phyloP scores from a whole-genome alignment of 2,113 vertebrate species.

The Paracanthobrama guichenoti region DNA sequence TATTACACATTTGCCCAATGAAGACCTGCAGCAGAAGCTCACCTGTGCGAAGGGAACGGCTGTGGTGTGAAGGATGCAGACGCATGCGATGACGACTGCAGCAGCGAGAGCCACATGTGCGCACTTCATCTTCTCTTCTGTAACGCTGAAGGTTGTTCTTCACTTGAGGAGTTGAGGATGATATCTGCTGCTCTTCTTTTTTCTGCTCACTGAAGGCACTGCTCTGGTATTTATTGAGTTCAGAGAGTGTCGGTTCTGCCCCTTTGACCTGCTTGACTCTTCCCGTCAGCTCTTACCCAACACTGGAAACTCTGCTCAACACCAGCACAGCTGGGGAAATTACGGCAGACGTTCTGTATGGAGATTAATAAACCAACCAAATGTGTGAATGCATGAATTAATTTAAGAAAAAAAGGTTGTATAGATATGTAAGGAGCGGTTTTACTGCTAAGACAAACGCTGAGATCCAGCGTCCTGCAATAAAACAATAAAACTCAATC shows the following conservation, averaged over 20 bases:
- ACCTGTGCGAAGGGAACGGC: slow-evolving; percentile 70
- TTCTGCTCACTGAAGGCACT: slow-evolving; percentile 26
- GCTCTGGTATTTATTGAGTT: slow-evolving; percentile 63
- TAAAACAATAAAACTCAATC: too few relatives aligned
- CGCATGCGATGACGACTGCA: slow-evolving; percentile 71
- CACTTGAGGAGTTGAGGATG: background rate
- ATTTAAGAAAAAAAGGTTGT: background rate
- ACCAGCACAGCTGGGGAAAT: background rate
- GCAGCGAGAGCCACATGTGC: slow-evolving; percentile 71
- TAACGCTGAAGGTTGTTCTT: background rate
- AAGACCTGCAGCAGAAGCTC: slow-evolving; percentile 37
- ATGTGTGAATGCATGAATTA: background rate
- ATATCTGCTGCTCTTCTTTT: slow-evolving; percentile 25
- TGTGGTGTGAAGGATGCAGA: slow-evolving; percentile 65
- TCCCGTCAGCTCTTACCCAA: slow-evolving; percentile 70
- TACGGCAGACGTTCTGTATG: background rate
- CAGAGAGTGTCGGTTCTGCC: slow-evolving; percentile 62
- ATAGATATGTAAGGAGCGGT: too few relatives aligned
- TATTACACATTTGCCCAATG: too few relatives aligned
- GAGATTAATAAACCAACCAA: background rate
- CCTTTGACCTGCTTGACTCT: slow-evolving; percentile 53
- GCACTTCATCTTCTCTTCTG: slow-evolving; percentile 70
- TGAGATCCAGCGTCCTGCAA: too few relatives aligned
- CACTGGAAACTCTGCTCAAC: slow-evolving; percentile 1
- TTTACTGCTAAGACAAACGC: too few relatives aligned